A percentile compares a stretch with the other conserved stretches of the same genome.
phyloP scores from a whole-genome alignment of 2,888 invertebrate genomes.

The Diadegma fenestrale region DNA sequence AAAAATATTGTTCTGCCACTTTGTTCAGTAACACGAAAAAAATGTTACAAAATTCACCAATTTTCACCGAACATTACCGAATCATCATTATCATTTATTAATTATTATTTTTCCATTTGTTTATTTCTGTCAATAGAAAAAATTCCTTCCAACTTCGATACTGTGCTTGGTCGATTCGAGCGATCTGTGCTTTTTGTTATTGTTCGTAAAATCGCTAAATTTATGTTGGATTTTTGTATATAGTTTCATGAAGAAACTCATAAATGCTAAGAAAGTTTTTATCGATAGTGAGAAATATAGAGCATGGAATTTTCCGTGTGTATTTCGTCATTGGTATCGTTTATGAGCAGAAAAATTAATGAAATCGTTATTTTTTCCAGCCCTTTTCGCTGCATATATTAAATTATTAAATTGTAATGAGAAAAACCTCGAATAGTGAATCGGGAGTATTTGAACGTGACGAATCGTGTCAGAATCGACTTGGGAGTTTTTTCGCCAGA shows the following conservation, averaged over 20 bases:
- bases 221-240: background rate
- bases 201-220: background rate
- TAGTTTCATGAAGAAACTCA: background rate
- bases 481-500: slow-evolving; percentile 61
- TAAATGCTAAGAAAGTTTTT: background rate
- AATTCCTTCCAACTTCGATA: background rate
- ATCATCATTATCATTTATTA: background rate
- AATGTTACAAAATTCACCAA: background rate
- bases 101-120: background rate
- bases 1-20: background rate
- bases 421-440: slow-evolving; percentile 47
- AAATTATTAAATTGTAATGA: slow-evolving; percentile 20
- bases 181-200: background rate
- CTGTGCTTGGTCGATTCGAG: background rate
- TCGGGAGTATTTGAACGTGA: slow-evolving; percentile 44
- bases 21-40: background rate
- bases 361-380: background rate
- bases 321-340: background rate
- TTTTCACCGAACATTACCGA: background rate
- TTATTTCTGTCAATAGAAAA: background rate
- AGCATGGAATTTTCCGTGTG: background rate
- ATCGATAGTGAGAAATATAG: background rate
- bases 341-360: background rate
- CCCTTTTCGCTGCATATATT: slow-evolving; percentile 31
- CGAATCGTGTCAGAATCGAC: slow-evolving; percentile 46